These are phyloP conservation scores for Chauna torquata DNA, from an alignment of 2,113 vertebrate species.

Conservation along the genomic window DNA sequence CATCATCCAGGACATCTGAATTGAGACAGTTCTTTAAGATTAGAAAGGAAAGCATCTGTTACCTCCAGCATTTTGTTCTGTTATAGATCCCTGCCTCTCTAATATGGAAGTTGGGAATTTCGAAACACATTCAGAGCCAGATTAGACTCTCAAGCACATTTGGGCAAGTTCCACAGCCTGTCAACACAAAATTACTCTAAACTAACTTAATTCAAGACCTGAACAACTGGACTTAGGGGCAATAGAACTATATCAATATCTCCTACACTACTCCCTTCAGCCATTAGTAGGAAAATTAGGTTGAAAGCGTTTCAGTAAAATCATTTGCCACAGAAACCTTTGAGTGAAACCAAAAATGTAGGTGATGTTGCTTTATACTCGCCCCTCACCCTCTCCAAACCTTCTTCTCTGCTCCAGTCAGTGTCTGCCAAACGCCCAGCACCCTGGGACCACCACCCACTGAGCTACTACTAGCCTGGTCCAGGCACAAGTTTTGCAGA, in stretches of 20 bases:
- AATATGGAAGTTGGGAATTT: not conserved
- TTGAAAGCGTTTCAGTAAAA: not conserved
- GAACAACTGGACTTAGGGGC: not conserved
- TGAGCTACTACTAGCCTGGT: not conserved
- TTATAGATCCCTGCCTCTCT: not conserved
- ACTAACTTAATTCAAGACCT: not conserved
- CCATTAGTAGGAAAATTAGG: not conserved
- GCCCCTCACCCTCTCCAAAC: not conserved
- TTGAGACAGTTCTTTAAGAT: not conserved
- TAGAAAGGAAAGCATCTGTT: not conserved
- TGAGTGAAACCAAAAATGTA: not conserved
- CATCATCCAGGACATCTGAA: not conserved
- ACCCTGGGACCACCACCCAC: accelerated
- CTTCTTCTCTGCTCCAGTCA: not conserved
- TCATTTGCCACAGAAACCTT: not conserved
- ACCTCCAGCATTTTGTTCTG: not conserved
- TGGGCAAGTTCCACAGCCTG: not conserved
- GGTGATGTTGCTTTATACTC: not conserved
- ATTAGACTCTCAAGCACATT: not conserved
- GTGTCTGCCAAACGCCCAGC: not conserved
- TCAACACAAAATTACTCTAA: not conserved
- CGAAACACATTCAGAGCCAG: not conserved
- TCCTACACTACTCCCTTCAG: not conserved
- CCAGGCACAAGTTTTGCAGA: not conserved
- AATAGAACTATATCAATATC: not conserved